Conservation (phyloP, 1,140 invertebrate species). For the Macrotrachela quadricornifera region DNA sequence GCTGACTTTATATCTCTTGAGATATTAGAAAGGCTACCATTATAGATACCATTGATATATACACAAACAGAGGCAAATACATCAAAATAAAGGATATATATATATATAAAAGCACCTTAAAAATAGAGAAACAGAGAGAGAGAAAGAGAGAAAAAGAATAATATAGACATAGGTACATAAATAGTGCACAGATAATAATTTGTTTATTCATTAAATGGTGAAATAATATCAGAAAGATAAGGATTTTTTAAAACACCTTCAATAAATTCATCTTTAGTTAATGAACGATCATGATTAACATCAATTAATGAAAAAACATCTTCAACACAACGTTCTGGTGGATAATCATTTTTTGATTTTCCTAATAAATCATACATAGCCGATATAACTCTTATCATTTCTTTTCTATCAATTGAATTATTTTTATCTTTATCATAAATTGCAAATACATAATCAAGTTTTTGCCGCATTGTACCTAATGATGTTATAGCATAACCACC, state of each 20-base stretch:
- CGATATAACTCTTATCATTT: not conserved
- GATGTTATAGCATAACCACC: not conserved
- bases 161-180: too few relatives aligned
- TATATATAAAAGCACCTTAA: too few relatives aligned
- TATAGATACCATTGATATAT: too few relatives aligned
- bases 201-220: too few relatives aligned
- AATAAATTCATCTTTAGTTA: constrained; percentile 8
- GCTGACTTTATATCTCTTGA: too few relatives aligned
- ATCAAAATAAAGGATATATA: too few relatives aligned
- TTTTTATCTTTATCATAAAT: not conserved
- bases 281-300: constrained; percentile 3
- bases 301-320: constrained; percentile 8
- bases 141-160: too few relatives aligned
- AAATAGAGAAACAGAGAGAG: too few relatives aligned
- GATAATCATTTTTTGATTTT: constrained; percentile 6
- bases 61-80: too few relatives aligned
- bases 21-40: too few relatives aligned
- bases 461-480: not conserved
- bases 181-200: too few relatives aligned
- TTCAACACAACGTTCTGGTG: constrained; percentile 2
- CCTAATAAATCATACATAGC: constrained; percentile 8
- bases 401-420: not conserved
- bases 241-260: not conserved
- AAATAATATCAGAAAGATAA: too few relatives aligned
- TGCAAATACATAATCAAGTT: not conserved